phyloP scores from a whole-genome alignment of 1,140 invertebrate genomes.

The Drosophila tristis region DNA sequence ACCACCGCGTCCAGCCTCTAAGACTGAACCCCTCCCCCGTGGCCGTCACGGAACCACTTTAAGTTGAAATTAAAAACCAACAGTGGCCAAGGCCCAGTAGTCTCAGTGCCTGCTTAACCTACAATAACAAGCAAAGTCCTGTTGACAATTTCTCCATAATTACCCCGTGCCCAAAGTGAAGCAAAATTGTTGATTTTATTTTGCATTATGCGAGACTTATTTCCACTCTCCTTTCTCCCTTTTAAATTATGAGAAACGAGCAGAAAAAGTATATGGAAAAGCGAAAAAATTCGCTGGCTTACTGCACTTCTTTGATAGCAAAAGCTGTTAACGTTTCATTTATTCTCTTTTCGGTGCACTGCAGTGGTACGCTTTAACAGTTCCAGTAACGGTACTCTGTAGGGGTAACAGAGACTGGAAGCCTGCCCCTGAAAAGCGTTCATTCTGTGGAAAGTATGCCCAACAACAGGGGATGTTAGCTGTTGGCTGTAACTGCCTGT shows the following conservation, averaged over 20 bases:
- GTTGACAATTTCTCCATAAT: constrained; percentile 81
- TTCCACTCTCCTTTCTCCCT: constrained; percentile 13
- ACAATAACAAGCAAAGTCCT: constrained; percentile 74
- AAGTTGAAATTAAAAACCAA: constrained; percentile 81
- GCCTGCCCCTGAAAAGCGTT: constrained; percentile 44
- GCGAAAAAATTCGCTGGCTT: not conserved
- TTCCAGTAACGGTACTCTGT: no score
- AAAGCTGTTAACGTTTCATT: constrained; percentile 39
- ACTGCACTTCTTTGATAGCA: constrained; percentile 34
- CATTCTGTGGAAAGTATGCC: constrained; percentile 52
- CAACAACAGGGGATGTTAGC: not conserved
- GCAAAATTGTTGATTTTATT: constrained; percentile 82
- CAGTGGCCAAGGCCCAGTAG: constrained; percentile 71
- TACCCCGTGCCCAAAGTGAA: constrained; percentile 76
- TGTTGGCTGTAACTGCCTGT: not conserved
- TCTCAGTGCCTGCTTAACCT: constrained; percentile 72
- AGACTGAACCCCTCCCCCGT: no score
- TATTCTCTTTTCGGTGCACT: constrained; percentile 28
- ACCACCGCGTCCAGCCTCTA: not conserved
- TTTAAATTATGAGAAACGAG: constrained; percentile 35
- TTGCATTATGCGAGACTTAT: constrained; percentile 61
- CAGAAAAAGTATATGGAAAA: not conserved
- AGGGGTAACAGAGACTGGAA: constrained; percentile 54
- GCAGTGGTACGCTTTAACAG: constrained; percentile 6
- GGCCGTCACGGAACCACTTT: constrained; percentile 10